Evolutionary conservation across 2,113 vertebrate genomes (phyloP), one percentile per base, ranked within the genome.

Genomic region (Nanorana parkeri): DNA sequence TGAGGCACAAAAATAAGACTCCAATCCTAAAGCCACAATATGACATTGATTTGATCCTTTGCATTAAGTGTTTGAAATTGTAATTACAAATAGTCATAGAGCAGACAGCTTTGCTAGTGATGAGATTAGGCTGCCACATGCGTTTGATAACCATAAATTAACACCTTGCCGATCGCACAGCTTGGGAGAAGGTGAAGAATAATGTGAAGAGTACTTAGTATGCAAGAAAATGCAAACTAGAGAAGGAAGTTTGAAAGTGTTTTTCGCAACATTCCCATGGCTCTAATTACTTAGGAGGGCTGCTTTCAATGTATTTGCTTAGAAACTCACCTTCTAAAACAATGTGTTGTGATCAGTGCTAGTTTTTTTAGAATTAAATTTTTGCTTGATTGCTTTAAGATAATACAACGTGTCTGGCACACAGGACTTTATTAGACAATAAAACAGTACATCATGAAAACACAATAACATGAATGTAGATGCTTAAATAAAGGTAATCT

Each of bases 101-200:
- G 80, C 23, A 54, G 80, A 83, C 80, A 83, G 63, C 80, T 83
- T 76, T 56, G 52, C 72, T 41, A 67, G 72, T 67, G 72, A 83
- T 67, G 72, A 83, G 71, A 81, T 81, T 81, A 66, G 65, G 80
- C 80, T 81, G 80, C 80, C 80, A 83, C 80, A 68, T 76, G 80
- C 51, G 51, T 83, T 28, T 83, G 80, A 83, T 76, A 83, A 68
- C 80, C 80, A 83, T 83, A 83, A 76, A 76, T 76, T 83, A 76
- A 83, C 80, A 76, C 80, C 80, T 83, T 74, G 60, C 69, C 15
- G 61, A 67, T 67, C 56, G 71, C 72, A 75, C 80, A 83, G 80
- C 80, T 76, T 76, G 71, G 54, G 55, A 24, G 61, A 76, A 20
- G 21, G 80, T 75, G 80, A 83, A 76, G 56, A 76, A 75, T 58